Evolutionary conservation across 2,797 vertebrate species (phyloP).

Genomic region (Lophotriccus pileatus): DNA sequence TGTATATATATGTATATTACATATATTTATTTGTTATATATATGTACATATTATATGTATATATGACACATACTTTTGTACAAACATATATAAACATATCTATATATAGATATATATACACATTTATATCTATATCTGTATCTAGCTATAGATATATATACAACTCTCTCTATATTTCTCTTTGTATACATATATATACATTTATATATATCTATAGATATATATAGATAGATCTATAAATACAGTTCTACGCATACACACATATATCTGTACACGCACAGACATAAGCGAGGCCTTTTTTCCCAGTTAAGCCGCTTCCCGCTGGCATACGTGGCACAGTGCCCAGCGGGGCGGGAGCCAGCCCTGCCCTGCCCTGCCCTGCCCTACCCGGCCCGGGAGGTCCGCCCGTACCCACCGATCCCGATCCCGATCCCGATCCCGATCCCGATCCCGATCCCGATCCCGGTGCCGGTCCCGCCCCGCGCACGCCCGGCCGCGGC

Average conservation of each 20-base stretch:
- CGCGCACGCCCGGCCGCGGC: not conserved
- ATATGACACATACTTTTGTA: not conserved
- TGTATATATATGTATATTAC: not conserved
- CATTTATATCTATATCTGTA: fast-evolving
- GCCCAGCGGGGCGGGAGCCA: not conserved
- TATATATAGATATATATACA: not conserved
- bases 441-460: not conserved
- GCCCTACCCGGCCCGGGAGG: not conserved
- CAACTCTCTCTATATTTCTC: too few species aligned
- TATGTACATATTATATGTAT: not conserved
- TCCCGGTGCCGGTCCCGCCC: not conserved
- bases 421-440: not conserved
- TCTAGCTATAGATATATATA: not conserved
- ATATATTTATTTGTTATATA: too few species aligned
- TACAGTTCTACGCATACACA: not conserved
- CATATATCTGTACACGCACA: fast-evolving
- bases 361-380: not conserved
- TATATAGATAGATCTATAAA: too few species aligned
- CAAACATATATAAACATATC: not conserved
- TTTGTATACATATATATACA: too few species aligned
- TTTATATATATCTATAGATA: too few species aligned
- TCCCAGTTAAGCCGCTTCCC: fast-evolving
- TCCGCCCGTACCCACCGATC: not conserved
- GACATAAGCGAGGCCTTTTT: not conserved
- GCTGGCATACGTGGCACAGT: fast-evolving